A percentile compares a stretch with the other conserved stretches of the same genome.
These are phyloP conservation scores for Glaucomys volans DNA, from an alignment of 2,113 vertebrate genomes.

Conservation along the genomic window DNA sequence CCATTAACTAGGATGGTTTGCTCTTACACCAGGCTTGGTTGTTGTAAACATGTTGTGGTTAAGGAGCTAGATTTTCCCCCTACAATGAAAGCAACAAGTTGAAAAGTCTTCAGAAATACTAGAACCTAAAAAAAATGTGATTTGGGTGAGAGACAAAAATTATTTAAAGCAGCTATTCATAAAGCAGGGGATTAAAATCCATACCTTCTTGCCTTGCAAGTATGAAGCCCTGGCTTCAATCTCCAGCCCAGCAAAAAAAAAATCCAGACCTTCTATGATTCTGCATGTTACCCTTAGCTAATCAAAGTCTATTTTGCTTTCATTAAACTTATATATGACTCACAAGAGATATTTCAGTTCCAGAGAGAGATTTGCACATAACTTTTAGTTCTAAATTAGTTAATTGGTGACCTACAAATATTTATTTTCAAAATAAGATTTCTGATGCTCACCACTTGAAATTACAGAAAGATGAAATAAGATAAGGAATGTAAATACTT, in stretches of 20 bases:
- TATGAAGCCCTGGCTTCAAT: too few relatives aligned
- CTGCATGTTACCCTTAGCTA: background rate
- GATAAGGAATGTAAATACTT: background rate
- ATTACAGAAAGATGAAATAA: background rate
- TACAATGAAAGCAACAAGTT: background rate
- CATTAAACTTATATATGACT: background rate
- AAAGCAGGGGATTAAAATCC: background rate
- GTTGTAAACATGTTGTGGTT: background rate
- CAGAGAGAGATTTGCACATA: background rate
- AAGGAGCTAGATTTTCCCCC: background rate
- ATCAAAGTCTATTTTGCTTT: background rate
- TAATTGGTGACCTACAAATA: background rate
- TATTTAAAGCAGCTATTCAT: background rate
- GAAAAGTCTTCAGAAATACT: background rate
- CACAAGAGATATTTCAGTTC: background rate
- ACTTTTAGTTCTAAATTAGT: background rate
- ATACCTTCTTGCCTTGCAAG: too few relatives aligned
- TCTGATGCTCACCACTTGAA: background rate
- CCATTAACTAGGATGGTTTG: background rate
- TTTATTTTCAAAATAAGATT: conserved; percentile 3
- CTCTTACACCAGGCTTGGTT: background rate
- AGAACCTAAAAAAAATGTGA: background rate
- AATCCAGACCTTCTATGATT: background rate
- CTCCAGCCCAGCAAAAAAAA: too few relatives aligned
- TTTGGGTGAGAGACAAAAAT: background rate